Conservation (phyloP, 2,797 vertebrate genomes). For the Mus spretus region DNA sequence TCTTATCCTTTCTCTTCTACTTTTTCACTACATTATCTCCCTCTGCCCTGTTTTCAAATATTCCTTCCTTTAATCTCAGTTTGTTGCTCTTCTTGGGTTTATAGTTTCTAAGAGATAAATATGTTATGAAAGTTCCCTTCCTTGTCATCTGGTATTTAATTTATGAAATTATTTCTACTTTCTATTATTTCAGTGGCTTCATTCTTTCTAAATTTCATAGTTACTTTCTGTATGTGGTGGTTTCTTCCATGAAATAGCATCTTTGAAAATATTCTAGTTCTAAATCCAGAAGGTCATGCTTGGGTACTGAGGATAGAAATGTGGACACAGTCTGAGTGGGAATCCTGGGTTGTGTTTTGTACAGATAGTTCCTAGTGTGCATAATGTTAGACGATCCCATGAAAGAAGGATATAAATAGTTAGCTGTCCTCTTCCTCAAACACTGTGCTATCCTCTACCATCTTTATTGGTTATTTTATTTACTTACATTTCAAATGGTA, state of each 20-base stretch:
- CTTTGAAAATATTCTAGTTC: neutral
- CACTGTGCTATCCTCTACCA: neutral
- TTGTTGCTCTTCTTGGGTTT: no score
- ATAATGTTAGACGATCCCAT: neutral
- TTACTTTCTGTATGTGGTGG: neutral
- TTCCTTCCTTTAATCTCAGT: no score
- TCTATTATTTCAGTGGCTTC: neutral
- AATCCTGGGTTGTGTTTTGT: neutral
- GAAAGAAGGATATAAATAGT: neutral
- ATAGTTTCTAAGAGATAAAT: neutral
- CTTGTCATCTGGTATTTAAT: neutral
- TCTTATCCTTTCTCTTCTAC: neutral
- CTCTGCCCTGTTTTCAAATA: no score
- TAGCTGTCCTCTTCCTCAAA: neutral
- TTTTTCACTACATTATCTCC: no score
- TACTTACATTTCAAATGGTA: no score
- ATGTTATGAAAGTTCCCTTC: neutral
- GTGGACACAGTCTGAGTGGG: neutral
- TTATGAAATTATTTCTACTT: neutral
- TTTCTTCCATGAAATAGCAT: neutral
- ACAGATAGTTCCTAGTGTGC: neutral
- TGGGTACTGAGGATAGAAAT: neutral
- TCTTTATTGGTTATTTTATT: no score
- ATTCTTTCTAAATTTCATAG: neutral
- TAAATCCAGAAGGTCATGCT: neutral